Base-by-base conservation (phyloP, 2,888 invertebrate genomes). In the Hanleya hanleyi region DNA sequence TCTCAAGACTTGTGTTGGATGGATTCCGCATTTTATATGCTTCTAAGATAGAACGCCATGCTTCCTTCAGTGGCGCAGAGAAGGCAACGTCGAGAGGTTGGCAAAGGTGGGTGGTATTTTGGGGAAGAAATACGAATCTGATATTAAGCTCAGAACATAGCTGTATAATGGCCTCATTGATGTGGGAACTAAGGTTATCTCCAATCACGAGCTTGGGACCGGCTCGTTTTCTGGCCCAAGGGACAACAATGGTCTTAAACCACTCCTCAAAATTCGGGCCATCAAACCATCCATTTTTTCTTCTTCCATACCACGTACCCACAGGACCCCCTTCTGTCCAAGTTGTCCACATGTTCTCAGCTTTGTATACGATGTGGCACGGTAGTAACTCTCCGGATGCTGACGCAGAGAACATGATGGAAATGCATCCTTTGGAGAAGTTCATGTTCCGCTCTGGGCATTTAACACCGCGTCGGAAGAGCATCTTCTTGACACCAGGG, bases 291-390 rank as follows among this genome's bases (percentile, higher is more conserved):
- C 86, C 91, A 61, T 85, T 86, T 57, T 76, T 74, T 1, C 87
- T 84, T 0, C 89, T 49, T 76, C 90, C 91, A 76, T 90, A 92
- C 3, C 88, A 62, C 7, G 72, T 86, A 49, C 64, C 85, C 81
- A 67, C 70, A n/a, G 90, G 90, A 5, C 91, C 91, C 57, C 86
- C 85, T 76, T 79, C 77, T 5, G 81, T 86, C 91, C 91, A 92
- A 5, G 86, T 84, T 50, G 84, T 74, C 78, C 87, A 89, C n/a
- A 91, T 49, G 72, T 89, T 70, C 69, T 83, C 80, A 1, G 90
- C 83, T 79, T 91, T 91, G 76, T 91, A 91, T 0, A 90, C 88
- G 3, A 91, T 88, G 77, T 91, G 91, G 33, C 84, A 82, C 3
- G 91, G 90, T 35, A 91, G 76, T 1, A n/a, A n/a, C 41, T 78